Percentiles rank a stretch among this genome's conserved stretches.
These are phyloP conservation scores for Watsonalla binaria DNA, from an alignment of 2,888 invertebrate species.

Conservation along the genomic window DNA sequence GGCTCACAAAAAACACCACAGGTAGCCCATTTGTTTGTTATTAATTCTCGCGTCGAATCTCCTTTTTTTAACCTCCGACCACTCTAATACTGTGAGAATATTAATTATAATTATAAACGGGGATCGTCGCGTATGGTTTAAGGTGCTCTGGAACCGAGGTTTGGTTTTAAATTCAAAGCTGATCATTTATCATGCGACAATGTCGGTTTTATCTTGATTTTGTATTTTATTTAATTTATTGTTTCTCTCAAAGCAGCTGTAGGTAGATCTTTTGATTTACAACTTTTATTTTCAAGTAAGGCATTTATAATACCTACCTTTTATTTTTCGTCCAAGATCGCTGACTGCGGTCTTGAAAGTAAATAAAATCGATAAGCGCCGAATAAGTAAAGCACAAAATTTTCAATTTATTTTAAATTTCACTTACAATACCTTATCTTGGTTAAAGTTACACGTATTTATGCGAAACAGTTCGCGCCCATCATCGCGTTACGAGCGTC, in stretches of 20 bases:
- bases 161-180: conserved; percentile 72
- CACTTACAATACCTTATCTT: background rate
- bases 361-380: background rate
- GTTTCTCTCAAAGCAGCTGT: conserved; percentile 28
- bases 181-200: conserved; percentile 77
- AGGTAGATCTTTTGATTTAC: conserved; percentile 33
- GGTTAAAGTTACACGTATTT: background rate
- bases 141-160: conserved; percentile 59
- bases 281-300: background rate
- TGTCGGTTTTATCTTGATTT: conserved; percentile 69
- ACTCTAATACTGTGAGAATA: conserved; percentile 77
- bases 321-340: background rate
- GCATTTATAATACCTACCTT: background rate
- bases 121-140: conserved; percentile 66
- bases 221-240: conserved; percentile 44
- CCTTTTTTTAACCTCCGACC: conserved; percentile 62
- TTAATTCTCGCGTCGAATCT: conserved; percentile 77
- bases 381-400: background rate
- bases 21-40: conserved; percentile 80
- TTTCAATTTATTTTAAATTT: background rate
- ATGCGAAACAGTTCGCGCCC: background rate
- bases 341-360: background rate
- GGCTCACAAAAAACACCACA: conserved; percentile 74
- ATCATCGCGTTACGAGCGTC: background rate
- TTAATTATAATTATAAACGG: conserved; percentile 79